phyloP scores from a whole-genome alignment of 2,797 vertebrate species.

The Enteromius anoplus region DNA sequence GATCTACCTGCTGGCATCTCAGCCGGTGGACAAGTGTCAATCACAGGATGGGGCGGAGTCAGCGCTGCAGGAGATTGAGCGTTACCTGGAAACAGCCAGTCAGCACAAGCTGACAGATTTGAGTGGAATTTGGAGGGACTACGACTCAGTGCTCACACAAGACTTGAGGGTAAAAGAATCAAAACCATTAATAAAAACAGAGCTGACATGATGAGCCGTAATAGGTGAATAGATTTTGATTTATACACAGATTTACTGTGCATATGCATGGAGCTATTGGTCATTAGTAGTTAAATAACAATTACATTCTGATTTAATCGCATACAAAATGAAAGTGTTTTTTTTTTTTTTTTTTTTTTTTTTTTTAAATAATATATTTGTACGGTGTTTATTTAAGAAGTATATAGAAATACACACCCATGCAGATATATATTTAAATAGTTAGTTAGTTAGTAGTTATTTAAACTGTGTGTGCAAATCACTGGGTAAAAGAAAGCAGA shows the following conservation, averaged over 20 bases:
- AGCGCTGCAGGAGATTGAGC: constrained; percentile 93
- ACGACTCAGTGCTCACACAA: constrained; percentile 84
- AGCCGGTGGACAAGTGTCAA: constrained; percentile 96
- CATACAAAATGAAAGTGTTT: too few relatives aligned
- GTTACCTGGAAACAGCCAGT: constrained; percentile 84
- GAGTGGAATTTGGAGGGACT: constrained; percentile 81
- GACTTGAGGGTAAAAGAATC: constrained; percentile 83
- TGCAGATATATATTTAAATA: too few relatives aligned
- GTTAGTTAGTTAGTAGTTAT: background rate
- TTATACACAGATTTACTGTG: background rate
- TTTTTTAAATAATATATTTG: too few relatives aligned
- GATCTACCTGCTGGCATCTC: constrained; percentile 93
- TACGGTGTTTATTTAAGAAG: too few relatives aligned
- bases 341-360: too few relatives aligned
- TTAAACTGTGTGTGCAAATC: background rate
- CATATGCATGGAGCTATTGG: background rate
- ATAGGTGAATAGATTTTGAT: background rate
- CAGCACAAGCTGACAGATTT: constrained; percentile 85
- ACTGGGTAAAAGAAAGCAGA: background rate
- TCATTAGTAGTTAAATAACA: background rate
- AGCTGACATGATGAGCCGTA: background rate
- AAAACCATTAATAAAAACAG: background rate
- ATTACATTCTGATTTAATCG: too few relatives aligned
- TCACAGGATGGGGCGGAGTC: constrained; percentile 96
- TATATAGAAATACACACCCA: too few relatives aligned